Percentiles rank a stretch among this genome's conserved stretches.
These are phyloP conservation scores for Molanna angustata DNA, from an alignment of 2,888 invertebrate species.

Conservation along the genomic window DNA sequence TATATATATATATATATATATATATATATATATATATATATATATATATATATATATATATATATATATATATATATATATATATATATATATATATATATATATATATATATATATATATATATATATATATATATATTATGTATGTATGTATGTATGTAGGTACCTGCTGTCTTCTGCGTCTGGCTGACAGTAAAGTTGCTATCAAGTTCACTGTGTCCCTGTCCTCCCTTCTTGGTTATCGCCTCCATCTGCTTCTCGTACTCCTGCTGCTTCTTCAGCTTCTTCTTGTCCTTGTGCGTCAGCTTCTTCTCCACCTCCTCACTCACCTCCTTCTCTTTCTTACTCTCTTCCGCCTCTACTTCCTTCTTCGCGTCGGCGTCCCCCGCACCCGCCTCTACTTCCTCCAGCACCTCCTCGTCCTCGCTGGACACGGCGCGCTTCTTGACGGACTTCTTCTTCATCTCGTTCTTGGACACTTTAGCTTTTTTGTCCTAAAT, in stretches of 20 bases:
- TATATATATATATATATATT: too few relatives aligned
- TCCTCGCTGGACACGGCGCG: constrained; percentile 22
- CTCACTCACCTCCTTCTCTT: constrained; percentile 38
- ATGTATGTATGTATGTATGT: too few relatives aligned
- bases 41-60: too few relatives aligned
- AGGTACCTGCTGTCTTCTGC: constrained; percentile 66
- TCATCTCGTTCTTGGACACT: constrained; percentile 31
- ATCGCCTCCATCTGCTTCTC: constrained; percentile 83
- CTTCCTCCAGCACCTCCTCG: constrained; percentile 23
- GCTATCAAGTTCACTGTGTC: constrained; percentile 83
- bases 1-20: too few relatives aligned
- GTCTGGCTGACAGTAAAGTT: constrained; percentile 95
- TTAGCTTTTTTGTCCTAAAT: constrained; percentile 31
- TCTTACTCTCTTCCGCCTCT: constrained; percentile 21
- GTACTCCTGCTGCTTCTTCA: constrained; percentile 86
- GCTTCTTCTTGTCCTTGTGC: constrained; percentile 88
- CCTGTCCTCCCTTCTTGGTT: constrained; percentile 84
- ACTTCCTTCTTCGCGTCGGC: constrained; percentile 21
- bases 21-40: too few relatives aligned
- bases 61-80: too few relatives aligned
- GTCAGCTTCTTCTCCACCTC: constrained; percentile 71
- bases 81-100: too few relatives aligned
- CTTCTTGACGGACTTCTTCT: constrained; percentile 28
- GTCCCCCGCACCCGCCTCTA: constrained; percentile 41
- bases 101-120: too few relatives aligned